Base-by-base conservation (phyloP, 37 sponge, comb jelly and placozoan species). In the Haliclona indistincta region DNA sequence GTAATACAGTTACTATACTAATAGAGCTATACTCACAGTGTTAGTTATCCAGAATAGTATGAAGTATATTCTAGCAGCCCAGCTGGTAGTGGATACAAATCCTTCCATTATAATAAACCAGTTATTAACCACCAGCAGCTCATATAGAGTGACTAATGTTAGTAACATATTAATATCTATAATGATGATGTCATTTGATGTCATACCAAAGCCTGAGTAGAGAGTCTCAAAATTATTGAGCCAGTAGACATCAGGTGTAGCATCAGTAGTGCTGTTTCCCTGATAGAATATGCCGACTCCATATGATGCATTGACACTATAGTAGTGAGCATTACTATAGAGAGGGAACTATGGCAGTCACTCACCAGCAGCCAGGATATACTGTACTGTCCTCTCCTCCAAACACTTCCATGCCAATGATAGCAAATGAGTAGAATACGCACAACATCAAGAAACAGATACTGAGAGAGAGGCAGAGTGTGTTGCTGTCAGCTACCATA, bases 71-170 rank as follows among this genome's bases (percentile, higher is more conserved):
- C 90, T 44, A 6, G 73, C 62, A 43, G 67, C 54, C 67, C 68
- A 32, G 53, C 52, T 30, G 36, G 64, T 28, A 34, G 80, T 33
- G 28, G 84, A 83, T 32, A 74, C 86, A 86, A 79, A 79, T 38
- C 80, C 86, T 45, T 86, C 86, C 94, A 94, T 94, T 32, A 80
- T 74, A 37, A 94, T 74, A 60, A 74, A 89, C 94, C 94, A 94
- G 77, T 94, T 89, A 49, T 94, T 94, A 51, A 89, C 84, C 36
- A 94, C 82, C 90, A 94, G 82, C 66, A 86, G 76, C 43, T 86
- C 82, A 75, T 86, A 94, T 43, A 94, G 72, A 11, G 85, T 87
- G 61, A 89, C 94, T 92, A 32, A 0, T 74, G 34, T 43, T 20
- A n/a, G 34, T 8, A 70, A 45, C 7, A 45, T 10, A 40, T 29